Evolutionary conservation across 2,888 invertebrate species (phyloP).

Genomic region (Zaprionus obscuricornis): DNA sequence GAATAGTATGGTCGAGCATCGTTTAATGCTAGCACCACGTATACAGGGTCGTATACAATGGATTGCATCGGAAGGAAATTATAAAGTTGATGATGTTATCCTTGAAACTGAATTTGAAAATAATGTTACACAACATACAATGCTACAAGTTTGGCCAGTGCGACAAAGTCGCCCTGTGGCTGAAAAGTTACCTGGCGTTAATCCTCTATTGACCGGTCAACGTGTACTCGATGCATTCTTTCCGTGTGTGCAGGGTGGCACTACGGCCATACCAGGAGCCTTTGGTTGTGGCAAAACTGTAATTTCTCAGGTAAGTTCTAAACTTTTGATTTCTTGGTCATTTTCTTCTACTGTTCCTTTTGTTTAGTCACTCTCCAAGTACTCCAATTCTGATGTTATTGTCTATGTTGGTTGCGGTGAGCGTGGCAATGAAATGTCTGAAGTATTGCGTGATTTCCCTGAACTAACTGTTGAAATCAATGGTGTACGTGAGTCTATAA

Average conservation of each 20-base stretch:
- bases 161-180: slow-evolving; percentile 97
- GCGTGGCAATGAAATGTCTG: slow-evolving; percentile 99
- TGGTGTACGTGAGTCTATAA: slow-evolving; percentile 98
- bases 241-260: slow-evolving; percentile 99
- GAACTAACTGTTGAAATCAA: slow-evolving; percentile 98
- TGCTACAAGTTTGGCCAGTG: slow-evolving; percentile 99
- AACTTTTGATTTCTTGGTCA: background rate
- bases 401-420: slow-evolving; percentile 99
- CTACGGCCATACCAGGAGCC: slow-evolving; percentile 99
- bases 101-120: slow-evolving; percentile 99
- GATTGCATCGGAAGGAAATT: slow-evolving; percentile 96
- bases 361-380: slow-evolving; percentile 99
- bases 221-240: slow-evolving; percentile 98
- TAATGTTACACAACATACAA: slow-evolving; percentile 92
- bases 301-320: slow-evolving; percentile 87
- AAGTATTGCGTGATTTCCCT: slow-evolving; percentile 99
- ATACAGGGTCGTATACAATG: slow-evolving; percentile 98
- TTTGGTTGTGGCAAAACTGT: slow-evolving; percentile 99
- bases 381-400: slow-evolving; percentile 99
- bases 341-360: background rate
- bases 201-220: slow-evolving; percentile 98
- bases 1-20: slow-evolving; percentile 98
- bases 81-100: slow-evolving; percentile 95
- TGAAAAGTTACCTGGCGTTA: slow-evolving; percentile 99
- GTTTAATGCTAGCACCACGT: slow-evolving; percentile 95